These are phyloP conservation scores for Calidris pugnax DNA, from an alignment of 2,113 vertebrate genomes.

Conservation along the genomic window DNA sequence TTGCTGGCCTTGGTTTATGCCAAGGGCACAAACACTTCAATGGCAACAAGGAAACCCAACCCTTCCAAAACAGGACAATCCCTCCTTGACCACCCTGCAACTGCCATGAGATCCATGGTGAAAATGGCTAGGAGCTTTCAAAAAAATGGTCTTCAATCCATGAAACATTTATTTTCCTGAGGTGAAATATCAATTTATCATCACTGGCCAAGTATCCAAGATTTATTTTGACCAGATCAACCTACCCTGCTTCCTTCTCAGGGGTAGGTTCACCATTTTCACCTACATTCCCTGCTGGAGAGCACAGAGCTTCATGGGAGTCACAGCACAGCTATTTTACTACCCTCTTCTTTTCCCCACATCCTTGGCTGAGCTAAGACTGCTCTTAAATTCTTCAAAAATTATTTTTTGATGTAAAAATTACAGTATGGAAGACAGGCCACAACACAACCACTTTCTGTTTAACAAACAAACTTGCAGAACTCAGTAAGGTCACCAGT, in stretches of 20 bases:
- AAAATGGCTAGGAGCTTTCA: background rate
- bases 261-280: background rate
- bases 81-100: background rate
- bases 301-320: background rate
- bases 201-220: background rate
- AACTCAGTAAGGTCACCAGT: background rate
- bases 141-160: rapidly evolving
- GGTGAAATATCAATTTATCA: background rate
- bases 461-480: background rate
- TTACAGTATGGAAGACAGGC: background rate
- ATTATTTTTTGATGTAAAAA: background rate
- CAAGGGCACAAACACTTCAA: background rate
- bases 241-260: background rate
- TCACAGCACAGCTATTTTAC: background rate
- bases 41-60: background rate
- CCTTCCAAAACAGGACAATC: background rate
- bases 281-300: background rate
- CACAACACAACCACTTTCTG: background rate
- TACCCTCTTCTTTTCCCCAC: background rate
- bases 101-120: background rate
- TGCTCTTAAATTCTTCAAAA: background rate
- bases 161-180: background rate
- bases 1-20: background rate
- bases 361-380: background rate
- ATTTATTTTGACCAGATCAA: background rate